phyloP scores from a whole-genome alignment of 1,140 invertebrate species.

The Bombus affinis region DNA sequence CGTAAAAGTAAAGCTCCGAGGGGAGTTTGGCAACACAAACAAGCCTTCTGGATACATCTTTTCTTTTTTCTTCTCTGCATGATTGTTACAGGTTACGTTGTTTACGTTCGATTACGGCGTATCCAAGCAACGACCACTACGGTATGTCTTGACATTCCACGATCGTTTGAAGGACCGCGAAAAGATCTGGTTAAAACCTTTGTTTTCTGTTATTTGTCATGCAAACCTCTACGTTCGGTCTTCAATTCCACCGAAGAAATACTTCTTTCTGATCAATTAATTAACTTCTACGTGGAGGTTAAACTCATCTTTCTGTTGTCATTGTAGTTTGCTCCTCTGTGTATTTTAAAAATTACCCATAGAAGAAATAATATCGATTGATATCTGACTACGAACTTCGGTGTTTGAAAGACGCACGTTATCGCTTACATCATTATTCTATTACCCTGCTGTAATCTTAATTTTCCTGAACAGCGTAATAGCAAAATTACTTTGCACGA shows the following conservation, averaged over 20 bases:
- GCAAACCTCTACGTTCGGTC: neutral
- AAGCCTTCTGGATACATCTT: neutral
- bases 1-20: slow-evolving; percentile 12
- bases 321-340: neutral
- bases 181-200: neutral
- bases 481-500: neutral
- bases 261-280: neutral
- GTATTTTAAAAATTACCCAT: neutral
- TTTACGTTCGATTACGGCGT: slow-evolving; percentile 18
- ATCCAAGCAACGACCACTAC: neutral
- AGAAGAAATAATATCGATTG: neutral
- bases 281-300: too few species aligned
- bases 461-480: neutral
- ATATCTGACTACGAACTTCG: neutral
- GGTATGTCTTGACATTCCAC: neutral
- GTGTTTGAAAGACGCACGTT: neutral
- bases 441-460: neutral
- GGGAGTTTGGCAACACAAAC: slow-evolving; percentile 27
- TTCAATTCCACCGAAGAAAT: neutral
- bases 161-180: neutral
- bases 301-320: neutral
- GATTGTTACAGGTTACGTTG: slow-evolving; percentile 13
- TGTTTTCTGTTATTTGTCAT: neutral
- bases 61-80: neutral
- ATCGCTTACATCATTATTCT: neutral